phyloP scores from a whole-genome alignment of 2,113 vertebrate genomes.

The Chaenogobius annularis region DNA sequence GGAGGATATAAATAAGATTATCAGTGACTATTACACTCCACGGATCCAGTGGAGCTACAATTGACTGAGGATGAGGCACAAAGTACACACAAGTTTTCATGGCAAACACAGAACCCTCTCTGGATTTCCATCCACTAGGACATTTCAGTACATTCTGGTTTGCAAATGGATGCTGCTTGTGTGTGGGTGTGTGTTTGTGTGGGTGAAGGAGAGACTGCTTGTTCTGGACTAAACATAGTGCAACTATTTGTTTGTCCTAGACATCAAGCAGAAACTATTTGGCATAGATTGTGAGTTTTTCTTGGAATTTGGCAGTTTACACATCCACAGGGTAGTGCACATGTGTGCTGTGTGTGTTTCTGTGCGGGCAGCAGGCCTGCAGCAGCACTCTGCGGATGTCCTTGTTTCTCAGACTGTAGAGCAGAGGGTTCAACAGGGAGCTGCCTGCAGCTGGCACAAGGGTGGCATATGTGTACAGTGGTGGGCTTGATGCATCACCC shows the following conservation, averaged over 20 bases:
- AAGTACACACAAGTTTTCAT: conserved; percentile 48
- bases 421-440: conserved; percentile 91
- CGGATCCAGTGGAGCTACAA: conserved; percentile 53
- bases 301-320: conserved; percentile 62
- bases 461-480: conserved; percentile 86
- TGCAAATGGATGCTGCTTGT: conserved; percentile 40
- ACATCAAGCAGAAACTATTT: conserved; percentile 61
- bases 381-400: conserved; percentile 91
- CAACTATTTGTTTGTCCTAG: conserved; percentile 54
- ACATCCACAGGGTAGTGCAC: conserved; percentile 90
- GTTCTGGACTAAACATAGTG: conserved; percentile 38
- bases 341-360: conserved; percentile 68
- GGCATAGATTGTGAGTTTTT: conserved; percentile 45
- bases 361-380: conserved; percentile 82
- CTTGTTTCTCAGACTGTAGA: conserved; percentile 93
- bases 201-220: conserved; percentile 18
- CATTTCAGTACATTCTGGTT: conserved; percentile 65
- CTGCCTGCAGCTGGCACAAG: conserved; percentile 89
- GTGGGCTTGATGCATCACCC: conserved; percentile 81
- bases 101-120: conserved; percentile 10
- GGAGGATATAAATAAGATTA: conserved; percentile 2
- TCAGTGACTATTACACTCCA: conserved; percentile 52
- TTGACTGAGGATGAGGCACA: conserved; percentile 67
- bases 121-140: conserved; percentile 39
- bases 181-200: conserved; percentile 29